Percentiles rank a stretch among this genome's conserved stretches.
These are phyloP conservation scores for Trichomalopsis sarcophagae DNA, from an alignment of 1,140 invertebrate species.

Conservation along the genomic window DNA sequence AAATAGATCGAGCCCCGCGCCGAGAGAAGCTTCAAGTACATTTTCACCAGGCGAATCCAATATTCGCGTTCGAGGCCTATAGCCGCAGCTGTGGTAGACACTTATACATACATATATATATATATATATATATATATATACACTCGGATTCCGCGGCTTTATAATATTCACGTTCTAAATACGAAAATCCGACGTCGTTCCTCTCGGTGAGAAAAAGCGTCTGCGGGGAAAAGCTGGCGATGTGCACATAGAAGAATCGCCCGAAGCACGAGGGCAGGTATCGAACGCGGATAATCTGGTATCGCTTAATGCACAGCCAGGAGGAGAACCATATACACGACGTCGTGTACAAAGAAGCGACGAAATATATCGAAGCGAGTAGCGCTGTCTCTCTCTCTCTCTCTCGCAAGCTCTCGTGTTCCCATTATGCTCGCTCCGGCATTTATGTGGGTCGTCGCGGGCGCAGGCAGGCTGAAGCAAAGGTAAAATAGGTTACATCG, in stretches of 20 bases:
- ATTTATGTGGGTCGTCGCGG: constrained; percentile 39
- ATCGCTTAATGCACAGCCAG: background rate
- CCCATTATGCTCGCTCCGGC: constrained; percentile 22
- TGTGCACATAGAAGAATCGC: no score
- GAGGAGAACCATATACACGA: no score
- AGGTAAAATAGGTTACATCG: constrained; percentile 46
- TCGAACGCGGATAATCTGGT: no score
- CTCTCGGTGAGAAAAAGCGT: background rate
- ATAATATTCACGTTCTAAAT: background rate
- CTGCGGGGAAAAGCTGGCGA: background rate
- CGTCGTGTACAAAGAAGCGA: background rate
- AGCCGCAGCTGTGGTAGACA: no score
- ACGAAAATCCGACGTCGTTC: background rate
- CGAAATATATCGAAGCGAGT: background rate
- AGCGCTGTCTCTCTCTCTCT: background rate
- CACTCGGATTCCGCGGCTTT: no score
- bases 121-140: no score
- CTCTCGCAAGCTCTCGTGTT: background rate
- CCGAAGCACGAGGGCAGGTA: background rate
- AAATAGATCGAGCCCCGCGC: constrained; percentile 15
- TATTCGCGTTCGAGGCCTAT: background rate
- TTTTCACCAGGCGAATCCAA: background rate
- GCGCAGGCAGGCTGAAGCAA: background rate
- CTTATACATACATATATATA: no score
- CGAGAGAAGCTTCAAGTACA: constrained; percentile 1